These are phyloP conservation scores for Siniperca knerii DNA, from an alignment of 2,113 vertebrate genomes.

Conservation along the genomic window DNA sequence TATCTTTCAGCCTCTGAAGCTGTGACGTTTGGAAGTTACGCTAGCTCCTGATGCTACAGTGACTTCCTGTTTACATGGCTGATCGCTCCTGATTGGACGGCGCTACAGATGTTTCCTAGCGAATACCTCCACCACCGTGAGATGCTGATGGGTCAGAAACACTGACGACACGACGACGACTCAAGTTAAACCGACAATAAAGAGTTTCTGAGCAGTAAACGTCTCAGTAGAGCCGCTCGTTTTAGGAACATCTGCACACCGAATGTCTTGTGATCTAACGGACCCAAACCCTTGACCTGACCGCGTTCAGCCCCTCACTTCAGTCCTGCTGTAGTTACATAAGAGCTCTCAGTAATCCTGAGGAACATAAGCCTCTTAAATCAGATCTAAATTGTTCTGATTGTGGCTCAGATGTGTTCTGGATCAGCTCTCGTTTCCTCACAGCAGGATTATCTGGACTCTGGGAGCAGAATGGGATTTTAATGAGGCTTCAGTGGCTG, in stretches of 20 bases:
- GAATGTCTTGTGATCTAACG: neutral
- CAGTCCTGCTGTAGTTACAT: conserved; percentile 15
- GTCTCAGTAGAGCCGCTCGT: neutral
- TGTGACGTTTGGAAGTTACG: too few species aligned
- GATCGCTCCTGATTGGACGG: too few species aligned
- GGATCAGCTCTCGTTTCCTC: conserved; percentile 16
- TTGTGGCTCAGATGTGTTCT: conserved; percentile 21
- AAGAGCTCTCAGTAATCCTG: conserved; percentile 22
- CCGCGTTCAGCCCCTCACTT: neutral
- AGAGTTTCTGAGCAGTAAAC: too few species aligned
- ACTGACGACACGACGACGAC: too few species aligned
- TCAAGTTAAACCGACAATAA: too few species aligned
- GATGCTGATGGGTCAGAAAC: too few species aligned
- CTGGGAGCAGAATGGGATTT: conserved; percentile 24
- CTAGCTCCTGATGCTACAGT: too few species aligned
- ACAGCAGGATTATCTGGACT: conserved; percentile 29
- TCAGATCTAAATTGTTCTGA: conserved; percentile 21
- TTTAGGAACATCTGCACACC: neutral
- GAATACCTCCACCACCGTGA: too few species aligned
- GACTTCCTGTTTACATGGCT: too few species aligned
- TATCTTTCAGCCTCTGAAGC: too few species aligned
- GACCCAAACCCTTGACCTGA: neutral
- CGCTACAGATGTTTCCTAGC: too few species aligned
- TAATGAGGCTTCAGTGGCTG: conserved; percentile 44
- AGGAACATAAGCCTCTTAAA: conserved; percentile 43